Conservation (phyloP, 2,113 vertebrate genomes). For the Gavia stellata region DNA sequence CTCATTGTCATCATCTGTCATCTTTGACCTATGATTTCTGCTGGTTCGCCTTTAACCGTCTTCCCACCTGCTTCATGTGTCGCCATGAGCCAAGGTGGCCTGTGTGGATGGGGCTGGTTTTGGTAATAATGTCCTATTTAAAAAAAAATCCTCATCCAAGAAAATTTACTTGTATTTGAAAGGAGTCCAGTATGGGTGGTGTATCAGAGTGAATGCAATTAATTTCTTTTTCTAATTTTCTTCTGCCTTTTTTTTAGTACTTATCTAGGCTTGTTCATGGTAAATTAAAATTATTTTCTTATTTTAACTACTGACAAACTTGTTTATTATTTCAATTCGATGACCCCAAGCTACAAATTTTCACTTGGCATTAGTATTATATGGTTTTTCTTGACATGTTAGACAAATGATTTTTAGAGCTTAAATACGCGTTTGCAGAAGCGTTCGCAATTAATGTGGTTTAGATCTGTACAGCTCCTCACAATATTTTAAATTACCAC, state of each 20-base stretch:
- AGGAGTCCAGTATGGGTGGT: not conserved
- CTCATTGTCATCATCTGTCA: not conserved
- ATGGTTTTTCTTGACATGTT: not conserved
- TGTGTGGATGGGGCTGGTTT: not conserved
- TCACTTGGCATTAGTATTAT: not conserved
- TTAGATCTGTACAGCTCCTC: not conserved
- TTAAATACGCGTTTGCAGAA: not conserved
- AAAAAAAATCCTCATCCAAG: not conserved
- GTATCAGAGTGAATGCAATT: not conserved
- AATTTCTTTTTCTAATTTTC: not conserved
- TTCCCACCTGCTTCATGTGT: not conserved
- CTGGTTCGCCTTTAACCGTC: not conserved
- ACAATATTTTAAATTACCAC: not conserved
- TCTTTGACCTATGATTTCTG: not conserved
- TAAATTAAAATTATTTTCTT: not conserved
- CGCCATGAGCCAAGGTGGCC: not conserved
- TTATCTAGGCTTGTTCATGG: not conserved
- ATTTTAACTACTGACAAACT: not conserved
- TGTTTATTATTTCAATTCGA: not conserved
- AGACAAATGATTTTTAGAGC: not conserved
- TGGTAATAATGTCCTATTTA: not conserved
- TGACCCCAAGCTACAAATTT: rapidly evolving
- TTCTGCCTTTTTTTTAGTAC: not conserved
- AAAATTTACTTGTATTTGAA: not conserved
- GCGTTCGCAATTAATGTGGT: not conserved